These are phyloP conservation scores for Maccullochella peelii DNA, from an alignment of 2,113 vertebrate genomes.

Conservation along the genomic window DNA sequence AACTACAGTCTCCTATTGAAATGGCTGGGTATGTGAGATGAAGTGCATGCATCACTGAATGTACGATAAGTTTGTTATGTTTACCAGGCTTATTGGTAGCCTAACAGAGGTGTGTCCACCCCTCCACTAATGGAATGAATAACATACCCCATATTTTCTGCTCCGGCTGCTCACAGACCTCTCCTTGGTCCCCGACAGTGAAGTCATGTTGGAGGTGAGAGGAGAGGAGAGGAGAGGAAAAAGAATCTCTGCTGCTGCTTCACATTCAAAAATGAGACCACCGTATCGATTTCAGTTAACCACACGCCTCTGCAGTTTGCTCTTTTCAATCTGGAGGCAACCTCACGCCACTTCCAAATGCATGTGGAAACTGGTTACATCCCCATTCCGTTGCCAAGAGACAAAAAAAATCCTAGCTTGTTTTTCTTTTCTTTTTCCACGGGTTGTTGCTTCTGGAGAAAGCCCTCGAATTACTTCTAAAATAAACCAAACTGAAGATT, in stretches of 20 bases:
- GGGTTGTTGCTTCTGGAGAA: conserved; percentile 1
- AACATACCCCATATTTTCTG: conserved; percentile 96
- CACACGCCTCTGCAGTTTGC: conserved; percentile 66
- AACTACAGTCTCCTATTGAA: background rate
- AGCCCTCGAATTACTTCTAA: conserved; percentile 12
- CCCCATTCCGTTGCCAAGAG: conserved; percentile 25
- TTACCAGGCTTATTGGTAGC: conserved; percentile 12
- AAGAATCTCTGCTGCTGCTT: conserved; percentile 68
- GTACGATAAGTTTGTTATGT: conserved; percentile 44
- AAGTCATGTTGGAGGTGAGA: conserved; percentile 92
- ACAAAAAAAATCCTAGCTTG: conserved; percentile 3
- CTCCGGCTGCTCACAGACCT: conserved; percentile 90
- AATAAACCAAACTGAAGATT: background rate
- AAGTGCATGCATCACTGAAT: conserved; percentile 26
- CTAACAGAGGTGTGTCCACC: conserved; percentile 51
- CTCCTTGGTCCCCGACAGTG: conserved; percentile 95
- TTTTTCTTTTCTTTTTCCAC: background rate
- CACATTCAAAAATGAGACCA: conserved; percentile 73
- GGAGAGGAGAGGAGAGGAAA: conserved; percentile 54
- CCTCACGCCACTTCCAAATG: conserved; percentile 57
- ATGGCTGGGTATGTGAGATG: conserved; percentile 6
- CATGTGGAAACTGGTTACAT: conserved; percentile 63
- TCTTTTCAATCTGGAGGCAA: conserved; percentile 58
- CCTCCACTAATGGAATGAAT: conserved; percentile 29
- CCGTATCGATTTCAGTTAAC: conserved; percentile 71